Evolutionary conservation across 2,113 vertebrate species (phyloP).

Genomic region (Microcebus ravelobensis): DNA sequence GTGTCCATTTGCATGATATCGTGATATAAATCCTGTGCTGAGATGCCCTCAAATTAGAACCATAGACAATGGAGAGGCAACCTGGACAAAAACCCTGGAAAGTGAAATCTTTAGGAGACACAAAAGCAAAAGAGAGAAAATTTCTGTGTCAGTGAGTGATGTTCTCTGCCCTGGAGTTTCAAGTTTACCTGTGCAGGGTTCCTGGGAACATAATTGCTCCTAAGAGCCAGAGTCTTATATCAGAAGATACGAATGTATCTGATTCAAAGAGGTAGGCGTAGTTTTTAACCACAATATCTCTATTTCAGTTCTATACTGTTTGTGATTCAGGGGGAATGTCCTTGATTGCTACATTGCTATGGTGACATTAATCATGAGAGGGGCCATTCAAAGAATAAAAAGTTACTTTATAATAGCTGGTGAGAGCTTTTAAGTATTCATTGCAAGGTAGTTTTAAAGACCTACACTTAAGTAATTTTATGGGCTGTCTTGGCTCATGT

Average conservation of each 20-base stretch:
- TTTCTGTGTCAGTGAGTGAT: not conserved
- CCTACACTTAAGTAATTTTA: conserved; percentile 61
- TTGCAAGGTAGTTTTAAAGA: conserved; percentile 23
- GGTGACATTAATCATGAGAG: conserved; percentile 58
- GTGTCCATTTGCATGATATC: not conserved
- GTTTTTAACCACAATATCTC: not conserved
- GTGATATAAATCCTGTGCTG: not conserved
- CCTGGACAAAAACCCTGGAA: not conserved
- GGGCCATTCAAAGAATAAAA: conserved; percentile 63
- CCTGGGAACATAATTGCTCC: not conserved
- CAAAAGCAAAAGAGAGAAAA: not conserved
- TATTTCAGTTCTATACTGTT: not conserved
- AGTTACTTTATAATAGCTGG: conserved; percentile 60
- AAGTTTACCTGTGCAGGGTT: not conserved
- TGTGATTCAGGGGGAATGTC: conserved; percentile 48
- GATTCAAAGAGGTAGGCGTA: not conserved
- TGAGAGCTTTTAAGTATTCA: conserved; percentile 69
- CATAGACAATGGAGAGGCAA: not conserved
- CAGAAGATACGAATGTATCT: not conserved
- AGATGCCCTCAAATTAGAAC: not conserved
- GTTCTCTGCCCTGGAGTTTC: not conserved
- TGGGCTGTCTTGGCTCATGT: conserved; percentile 38
- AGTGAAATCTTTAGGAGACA: not conserved
- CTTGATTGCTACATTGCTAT: conserved; percentile 10
- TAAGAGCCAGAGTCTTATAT: not conserved